Percentiles rank a stretch among this genome's conserved stretches.
These are phyloP conservation scores for Champsocephalus esox DNA, from an alignment of 2,797 vertebrate genomes.

Conservation along the genomic window DNA sequence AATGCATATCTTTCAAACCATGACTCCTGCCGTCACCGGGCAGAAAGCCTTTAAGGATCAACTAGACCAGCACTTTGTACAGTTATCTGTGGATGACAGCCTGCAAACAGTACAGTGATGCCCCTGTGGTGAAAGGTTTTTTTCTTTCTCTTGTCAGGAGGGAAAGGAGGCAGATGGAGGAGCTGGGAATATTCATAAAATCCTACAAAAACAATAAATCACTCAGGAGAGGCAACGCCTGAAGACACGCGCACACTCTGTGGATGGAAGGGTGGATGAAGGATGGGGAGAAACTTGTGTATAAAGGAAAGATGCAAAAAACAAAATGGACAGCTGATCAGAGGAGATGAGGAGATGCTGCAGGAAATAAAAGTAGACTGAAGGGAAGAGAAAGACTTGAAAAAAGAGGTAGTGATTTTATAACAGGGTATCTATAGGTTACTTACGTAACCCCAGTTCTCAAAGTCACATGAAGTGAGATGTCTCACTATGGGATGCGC, in stretches of 20 bases:
- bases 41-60: background rate
- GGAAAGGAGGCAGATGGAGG: background rate
- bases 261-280: slow-evolving; percentile 32
- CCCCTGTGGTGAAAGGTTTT: slow-evolving; percentile 13
- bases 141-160: slow-evolving; percentile 1
- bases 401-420: background rate
- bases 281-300: background rate
- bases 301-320: background rate
- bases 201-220: slow-evolving; percentile 46
- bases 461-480: too few relatives aligned
- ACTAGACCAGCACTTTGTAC: background rate
- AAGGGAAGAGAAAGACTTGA: background rate
- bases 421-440: too few relatives aligned
- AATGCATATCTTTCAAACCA: background rate
- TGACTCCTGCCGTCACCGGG: background rate
- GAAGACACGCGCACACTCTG: slow-evolving; percentile 17
- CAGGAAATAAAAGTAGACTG: background rate
- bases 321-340: background rate
- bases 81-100: background rate
- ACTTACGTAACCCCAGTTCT: too few relatives aligned
- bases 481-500: too few relatives aligned
- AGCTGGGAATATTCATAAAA: slow-evolving; percentile 16
- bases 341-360: background rate
- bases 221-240: slow-evolving; percentile 35
- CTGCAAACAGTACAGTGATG: background rate